Conservation (phyloP, 2,113 vertebrate species). For the Scortum barcoo region DNA sequence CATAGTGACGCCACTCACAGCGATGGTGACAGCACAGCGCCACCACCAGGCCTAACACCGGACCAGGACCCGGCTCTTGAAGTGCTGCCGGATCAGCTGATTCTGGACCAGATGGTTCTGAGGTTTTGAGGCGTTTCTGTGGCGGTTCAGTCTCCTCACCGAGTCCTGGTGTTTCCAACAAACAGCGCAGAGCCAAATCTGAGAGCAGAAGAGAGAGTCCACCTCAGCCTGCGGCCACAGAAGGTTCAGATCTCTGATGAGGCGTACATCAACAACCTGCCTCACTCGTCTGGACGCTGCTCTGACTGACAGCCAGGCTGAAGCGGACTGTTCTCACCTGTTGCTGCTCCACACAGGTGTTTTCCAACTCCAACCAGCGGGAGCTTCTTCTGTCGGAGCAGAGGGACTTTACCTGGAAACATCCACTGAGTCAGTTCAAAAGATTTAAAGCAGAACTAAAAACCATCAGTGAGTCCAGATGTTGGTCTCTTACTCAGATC, state of each 20-base stretch:
- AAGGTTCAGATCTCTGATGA: neutral
- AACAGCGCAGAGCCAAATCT: slow-evolving; percentile 94
- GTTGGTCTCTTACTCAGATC: slow-evolving; percentile 88
- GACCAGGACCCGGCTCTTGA: neutral
- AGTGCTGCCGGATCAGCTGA: neutral
- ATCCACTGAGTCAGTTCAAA: neutral
- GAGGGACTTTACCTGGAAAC: slow-evolving; percentile 87
- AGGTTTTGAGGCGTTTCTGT: slow-evolving; percentile 84
- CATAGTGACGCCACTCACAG: slow-evolving; percentile 96
- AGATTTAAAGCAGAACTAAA: neutral
- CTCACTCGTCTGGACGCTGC: too few species aligned
- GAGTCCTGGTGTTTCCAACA: slow-evolving; percentile 82
- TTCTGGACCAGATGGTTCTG: slow-evolving; percentile 14
- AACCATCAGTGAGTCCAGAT: neutral
- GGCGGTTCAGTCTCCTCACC: slow-evolving; percentile 74
- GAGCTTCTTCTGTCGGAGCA: slow-evolving; percentile 84
- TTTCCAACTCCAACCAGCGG: slow-evolving; percentile 95
- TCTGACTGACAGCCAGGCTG: neutral
- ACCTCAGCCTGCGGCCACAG: too few species aligned
- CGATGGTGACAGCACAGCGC: slow-evolving; percentile 98
- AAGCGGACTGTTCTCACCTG: slow-evolving; percentile 84
- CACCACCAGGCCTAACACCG: slow-evolving; percentile 83
- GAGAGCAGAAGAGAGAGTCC: slow-evolving; percentile 1
- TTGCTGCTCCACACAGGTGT: slow-evolving; percentile 95
- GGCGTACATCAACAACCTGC: too few species aligned